phyloP scores from a whole-genome alignment of 2,113 vertebrate genomes.

The Thalassoma bifasciatum region DNA sequence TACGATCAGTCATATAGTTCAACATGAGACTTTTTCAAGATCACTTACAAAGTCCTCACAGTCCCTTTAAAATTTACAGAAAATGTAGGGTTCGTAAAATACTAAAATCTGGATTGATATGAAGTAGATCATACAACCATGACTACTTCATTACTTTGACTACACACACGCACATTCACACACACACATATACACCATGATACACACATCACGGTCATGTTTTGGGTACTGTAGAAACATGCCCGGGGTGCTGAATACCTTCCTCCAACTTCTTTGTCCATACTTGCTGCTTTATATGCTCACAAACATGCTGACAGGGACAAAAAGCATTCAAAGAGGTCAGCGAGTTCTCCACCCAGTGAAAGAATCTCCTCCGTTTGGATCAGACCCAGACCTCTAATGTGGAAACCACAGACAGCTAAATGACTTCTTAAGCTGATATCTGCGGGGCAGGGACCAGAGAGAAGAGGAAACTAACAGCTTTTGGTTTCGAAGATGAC shows the following conservation, averaged over 20 bases:
- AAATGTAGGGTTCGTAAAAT: no score
- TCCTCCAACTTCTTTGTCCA: constrained; percentile 42
- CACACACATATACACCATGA: no score
- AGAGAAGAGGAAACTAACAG: background rate
- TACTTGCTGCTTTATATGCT: constrained; percentile 55
- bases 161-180: no score
- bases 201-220: background rate
- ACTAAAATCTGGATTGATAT: no score
- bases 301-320: constrained; percentile 62
- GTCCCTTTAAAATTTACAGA: no score
- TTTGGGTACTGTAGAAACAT: constrained; percentile 8
- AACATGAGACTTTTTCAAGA: no score
- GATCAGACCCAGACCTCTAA: constrained; percentile 59
- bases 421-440: constrained; percentile 51
- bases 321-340: constrained; percentile 45
- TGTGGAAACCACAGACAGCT: constrained; percentile 68
- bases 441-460: constrained; percentile 23
- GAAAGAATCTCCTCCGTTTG: constrained; percentile 68
- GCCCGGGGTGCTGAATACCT: constrained; percentile 28
- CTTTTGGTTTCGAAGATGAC: background rate
- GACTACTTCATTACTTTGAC: no score
- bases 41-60: no score
- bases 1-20: no score
- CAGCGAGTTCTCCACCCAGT: constrained; percentile 64
- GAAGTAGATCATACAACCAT: no score